Evolutionary conservation across 2,888 invertebrate genomes (phyloP), one percentile per base, ranked within the genome.

Genomic region (Anorthoa munda): DNA sequence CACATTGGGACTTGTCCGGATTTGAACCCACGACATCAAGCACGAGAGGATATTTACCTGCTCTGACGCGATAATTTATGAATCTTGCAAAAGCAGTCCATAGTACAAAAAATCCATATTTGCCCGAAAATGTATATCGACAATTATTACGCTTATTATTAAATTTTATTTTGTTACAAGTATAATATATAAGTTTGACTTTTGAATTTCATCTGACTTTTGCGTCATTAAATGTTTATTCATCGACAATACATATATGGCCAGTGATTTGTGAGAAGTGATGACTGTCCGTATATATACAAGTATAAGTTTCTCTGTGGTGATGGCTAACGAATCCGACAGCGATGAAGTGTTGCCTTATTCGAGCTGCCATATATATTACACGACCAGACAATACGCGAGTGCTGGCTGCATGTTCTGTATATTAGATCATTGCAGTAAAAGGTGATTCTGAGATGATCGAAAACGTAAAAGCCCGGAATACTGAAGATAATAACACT

Each of bases 181-280:
- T 90, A 87, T 39, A 88, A 90, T 89, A 89, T 85, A 89, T 75
- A 39, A 39, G 86, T 87, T 91, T 93, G 93, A 94, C 94, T 94
- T 94, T 93, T 93, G 88, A 93, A 93, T 94, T 95, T 94, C 88
- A 88, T 90, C 85, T 89, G 88, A 89, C 86, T 80, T 85, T 82
- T 84, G 71, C 73, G 74, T 82, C 81, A 75, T 76, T 81, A 67
- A 72, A 55, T 75, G 75, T 80, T 79, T 74, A 69, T 71, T 75
- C 64, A 77, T 77, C 59, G 61, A 73, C 12, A 65, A 46, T 60
- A 66, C 67, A 60, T 82, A 56, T 79, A 72, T 60, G 61, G 84
- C 86, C 85, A 84, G 84, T 39, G 9, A 9, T 39, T 39, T 39
- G 39, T 39, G 9, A 39, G 39, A 39, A 39, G 39, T 39, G 7